Percentiles rank a stretch among this genome's conserved stretches.
These are phyloP conservation scores for Sparidentex hasta DNA, from an alignment of 2,797 vertebrate genomes.

Conservation along the genomic window DNA sequence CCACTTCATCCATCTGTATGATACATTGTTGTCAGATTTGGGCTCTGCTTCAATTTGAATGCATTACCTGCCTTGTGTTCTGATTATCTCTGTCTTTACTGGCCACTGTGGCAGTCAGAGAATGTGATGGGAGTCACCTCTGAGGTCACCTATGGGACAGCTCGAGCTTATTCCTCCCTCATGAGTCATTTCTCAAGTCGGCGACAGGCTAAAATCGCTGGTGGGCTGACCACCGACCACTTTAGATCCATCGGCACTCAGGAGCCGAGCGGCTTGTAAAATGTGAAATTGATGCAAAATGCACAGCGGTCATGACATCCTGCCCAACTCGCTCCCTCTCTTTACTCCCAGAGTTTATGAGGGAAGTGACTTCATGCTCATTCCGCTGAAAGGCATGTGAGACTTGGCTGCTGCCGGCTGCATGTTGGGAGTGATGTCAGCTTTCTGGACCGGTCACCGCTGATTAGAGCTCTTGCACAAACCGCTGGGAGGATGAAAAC, in stretches of 20 bases:
- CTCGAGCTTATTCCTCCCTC: slow-evolving; percentile 11
- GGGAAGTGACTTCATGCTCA: slow-evolving; percentile 83
- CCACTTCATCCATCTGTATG: neutral
- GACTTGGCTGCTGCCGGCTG: slow-evolving; percentile 59
- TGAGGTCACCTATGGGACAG: slow-evolving; percentile 20
- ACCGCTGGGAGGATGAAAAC: slow-evolving; percentile 42
- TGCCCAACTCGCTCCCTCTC: neutral
- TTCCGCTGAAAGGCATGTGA: slow-evolving; percentile 78
- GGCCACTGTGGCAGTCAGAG: neutral
- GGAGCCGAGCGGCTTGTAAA: slow-evolving; percentile 55
- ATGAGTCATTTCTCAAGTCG: slow-evolving; percentile 40
- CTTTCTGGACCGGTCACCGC: slow-evolving; percentile 58
- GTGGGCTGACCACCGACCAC: slow-evolving; percentile 35
- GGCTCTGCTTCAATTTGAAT: neutral
- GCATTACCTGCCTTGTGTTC: neutral
- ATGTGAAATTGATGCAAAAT: slow-evolving; percentile 31
- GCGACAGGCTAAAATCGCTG: slow-evolving; percentile 20
- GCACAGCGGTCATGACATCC: slow-evolving; percentile 28
- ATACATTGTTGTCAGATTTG: neutral
- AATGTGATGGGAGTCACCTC: slow-evolving; percentile 5
- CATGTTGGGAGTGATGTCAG: slow-evolving; percentile 80
- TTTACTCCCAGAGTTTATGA: slow-evolving; percentile 67
- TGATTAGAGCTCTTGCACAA: slow-evolving; percentile 61
- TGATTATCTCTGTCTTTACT: neutral
- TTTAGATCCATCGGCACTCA: slow-evolving; percentile 23